Base-by-base conservation (phyloP, 2,888 invertebrate genomes). In the Xestia c-nigrum region DNA sequence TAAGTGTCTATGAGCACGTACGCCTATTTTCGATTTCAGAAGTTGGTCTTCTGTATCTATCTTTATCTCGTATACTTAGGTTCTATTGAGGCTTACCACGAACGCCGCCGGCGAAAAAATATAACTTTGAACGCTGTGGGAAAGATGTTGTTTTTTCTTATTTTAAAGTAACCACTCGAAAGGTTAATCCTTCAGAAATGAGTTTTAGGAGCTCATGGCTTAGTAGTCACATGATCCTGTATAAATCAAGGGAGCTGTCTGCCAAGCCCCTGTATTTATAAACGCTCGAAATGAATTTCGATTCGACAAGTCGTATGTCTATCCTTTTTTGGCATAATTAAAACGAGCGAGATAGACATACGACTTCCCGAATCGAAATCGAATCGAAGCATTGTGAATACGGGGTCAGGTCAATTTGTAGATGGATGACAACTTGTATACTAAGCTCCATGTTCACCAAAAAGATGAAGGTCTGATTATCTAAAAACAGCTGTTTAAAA, bases 111-210 rank as follows among this genome's bases (percentile, higher is more conserved):
- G 46, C 38, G 14, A 66, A 52, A 52, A 63, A 52, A 46, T 52
- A 63, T 67, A 38, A 24, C 52, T 67, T 77, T 61, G 4, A 76
- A 50, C 21, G 63, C 24, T 63, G 38, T 10, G 21, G 12, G 40
- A 16, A 21, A 61, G 40, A 61, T 50, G 21, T 40, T 59, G 14
- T 31, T 70, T 31, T n/a, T 38, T 68, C 16, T 52, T 68, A 31
- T 68, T 68, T 55, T 0, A 59, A 31, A 59, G 59, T 59, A 24
- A 52, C n/a, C n/a, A 52, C 52, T 52, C 5, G 12, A n/a, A n/a
- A 52, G 21, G 52, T 52, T 21, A 52, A 9, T 52, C n/a, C 55
- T 5, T n/a, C 12, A 55, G 10, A n/a, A 21, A n/a, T 57, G 14
- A 59, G 16, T 1, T 57, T 16, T 0, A 55, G 55, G 12, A 0